A percentile compares a stretch with the other conserved stretches of the same genome.
These are phyloP conservation scores for Eucidaris tribuloides DNA, from an alignment of 35 echinoderm and acorn worm genomes.

Conservation along the genomic window DNA sequence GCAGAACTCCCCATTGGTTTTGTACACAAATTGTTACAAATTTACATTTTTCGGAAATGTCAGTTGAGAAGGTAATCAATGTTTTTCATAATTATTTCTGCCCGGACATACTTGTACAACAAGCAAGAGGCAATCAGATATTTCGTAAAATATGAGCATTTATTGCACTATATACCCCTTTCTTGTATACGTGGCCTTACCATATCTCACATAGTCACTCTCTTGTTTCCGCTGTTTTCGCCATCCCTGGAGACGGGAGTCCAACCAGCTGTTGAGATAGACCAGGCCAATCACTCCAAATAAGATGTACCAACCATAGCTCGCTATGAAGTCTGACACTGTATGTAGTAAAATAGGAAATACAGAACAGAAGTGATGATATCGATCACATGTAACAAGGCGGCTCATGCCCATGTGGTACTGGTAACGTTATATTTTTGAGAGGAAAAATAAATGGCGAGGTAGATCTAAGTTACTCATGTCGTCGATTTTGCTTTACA, in stretches of 20 bases:
- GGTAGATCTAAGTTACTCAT: background rate
- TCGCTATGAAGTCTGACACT: constrained; percentile 54
- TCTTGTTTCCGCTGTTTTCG: constrained; percentile 32
- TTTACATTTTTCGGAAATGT: no score
- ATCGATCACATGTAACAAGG: background rate
- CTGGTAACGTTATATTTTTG: background rate
- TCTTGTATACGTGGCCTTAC: no score
- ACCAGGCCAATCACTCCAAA: constrained; percentile 52
- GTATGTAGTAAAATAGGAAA: background rate
- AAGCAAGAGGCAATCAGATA: no score
- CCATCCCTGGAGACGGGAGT: constrained; percentile 53
- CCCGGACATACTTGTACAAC: no score
- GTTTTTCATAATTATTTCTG: no score
- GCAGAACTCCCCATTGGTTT: no score
- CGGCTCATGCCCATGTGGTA: background rate
- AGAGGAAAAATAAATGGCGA: background rate
- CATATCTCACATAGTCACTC: constrained; percentile 22
- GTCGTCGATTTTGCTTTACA: background rate
- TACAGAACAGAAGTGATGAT: background rate
- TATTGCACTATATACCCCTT: no score
- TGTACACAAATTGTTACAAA: no score
- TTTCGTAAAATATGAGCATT: no score
- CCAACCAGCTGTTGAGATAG: constrained; percentile 50
- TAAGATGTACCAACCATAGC: constrained; percentile 76
- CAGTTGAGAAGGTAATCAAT: no score